Percentiles rank a stretch among this genome's conserved stretches.
phyloP scores from a whole-genome alignment of 2,113 vertebrate species.

The Gallinago jamesoni region DNA sequence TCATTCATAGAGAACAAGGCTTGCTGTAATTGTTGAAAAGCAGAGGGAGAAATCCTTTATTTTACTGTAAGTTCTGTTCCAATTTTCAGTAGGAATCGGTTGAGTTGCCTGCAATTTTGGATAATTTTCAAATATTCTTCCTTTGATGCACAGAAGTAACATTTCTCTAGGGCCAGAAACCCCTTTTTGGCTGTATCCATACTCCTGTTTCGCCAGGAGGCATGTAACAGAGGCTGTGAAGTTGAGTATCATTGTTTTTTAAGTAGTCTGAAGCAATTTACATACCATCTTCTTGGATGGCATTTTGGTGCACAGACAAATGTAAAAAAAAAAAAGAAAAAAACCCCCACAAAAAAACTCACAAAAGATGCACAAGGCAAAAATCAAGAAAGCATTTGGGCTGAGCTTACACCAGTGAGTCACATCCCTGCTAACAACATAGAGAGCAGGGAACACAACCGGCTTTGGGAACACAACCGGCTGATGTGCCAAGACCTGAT shows the following conservation, averaged over 20 bases:
- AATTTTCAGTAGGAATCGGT: constrained; percentile 53
- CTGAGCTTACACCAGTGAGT: not conserved
- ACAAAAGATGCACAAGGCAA: not conserved
- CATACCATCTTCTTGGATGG: not conserved
- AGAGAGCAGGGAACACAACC: not conserved
- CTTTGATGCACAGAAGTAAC: constrained; percentile 41
- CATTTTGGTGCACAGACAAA: not conserved
- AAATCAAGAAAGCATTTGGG: not conserved
- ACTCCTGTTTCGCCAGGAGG: not conserved
- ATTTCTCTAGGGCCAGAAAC: constrained; percentile 24
- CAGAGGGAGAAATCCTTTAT: constrained; percentile 1
- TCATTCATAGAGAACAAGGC: constrained; percentile 6
- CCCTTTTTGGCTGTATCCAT: not conserved
- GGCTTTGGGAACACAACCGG: not conserved
- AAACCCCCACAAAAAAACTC: too few relatives aligned
- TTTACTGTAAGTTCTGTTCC: constrained; percentile 25
- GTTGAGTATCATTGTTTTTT: not conserved
- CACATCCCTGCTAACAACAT: not conserved
- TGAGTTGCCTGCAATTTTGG: constrained; percentile 32
- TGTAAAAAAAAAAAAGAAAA: not conserved
- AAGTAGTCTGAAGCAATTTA: not conserved
- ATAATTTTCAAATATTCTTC: constrained; percentile 33
- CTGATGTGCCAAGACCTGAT: not conserved
- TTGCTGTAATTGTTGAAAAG: constrained; percentile 39
- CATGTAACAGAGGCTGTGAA: not conserved